Evolutionary conservation across 2,797 vertebrate genomes (phyloP), one percentile per base, ranked within the genome.

Genomic region (Lutjanus campechanus): DNA sequence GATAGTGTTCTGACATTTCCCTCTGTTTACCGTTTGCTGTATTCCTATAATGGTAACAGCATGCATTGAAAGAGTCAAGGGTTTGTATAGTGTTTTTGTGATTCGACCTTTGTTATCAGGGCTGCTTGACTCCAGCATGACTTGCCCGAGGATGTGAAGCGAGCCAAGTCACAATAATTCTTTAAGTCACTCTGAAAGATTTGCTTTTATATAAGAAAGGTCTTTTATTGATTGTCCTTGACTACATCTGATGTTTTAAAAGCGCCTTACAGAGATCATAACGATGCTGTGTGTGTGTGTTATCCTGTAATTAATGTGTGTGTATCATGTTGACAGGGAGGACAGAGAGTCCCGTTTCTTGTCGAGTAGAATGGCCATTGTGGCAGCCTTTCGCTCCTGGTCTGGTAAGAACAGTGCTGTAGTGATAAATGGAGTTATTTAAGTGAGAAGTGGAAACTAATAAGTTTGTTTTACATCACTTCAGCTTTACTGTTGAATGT

Each of bases 331-430:
- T 79, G 15, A 64, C 91, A 99, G 98, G 92, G 98, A 99, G 84
- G 98, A 99, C 94, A 94, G 97, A 95, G 98, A 99, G 92, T 95
- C 98, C 44, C 96, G 98, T 10, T 99, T 99, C 91, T 92, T 98
- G 91, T 98, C 98, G 15, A 99, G 98, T 92, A 97, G 97, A 92
- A 98, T 99, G 97, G 98, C 98, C 60, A 99, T 99, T 77, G 97
- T 99, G 79, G 98, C 98, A 73, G 96, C 98, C 76, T 99, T 99
- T 93, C 97, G 98, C 67, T 99, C 98, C 20, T 99, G 98, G 98
- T 98, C 98, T 88, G 98, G 98, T 99, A 95, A 94, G 96, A 17
- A 17, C 60, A 58, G 29, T n/a, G 3, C 60, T 76, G 3, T n/a
- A 6, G 25, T 53, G 22, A 22, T 41, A 61, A 11, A 29, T 47